A percentile compares a stretch with the other conserved stretches of the same genome.
phyloP scores from a whole-genome alignment of 2,113 vertebrate genomes.

The Strix aluco region DNA sequence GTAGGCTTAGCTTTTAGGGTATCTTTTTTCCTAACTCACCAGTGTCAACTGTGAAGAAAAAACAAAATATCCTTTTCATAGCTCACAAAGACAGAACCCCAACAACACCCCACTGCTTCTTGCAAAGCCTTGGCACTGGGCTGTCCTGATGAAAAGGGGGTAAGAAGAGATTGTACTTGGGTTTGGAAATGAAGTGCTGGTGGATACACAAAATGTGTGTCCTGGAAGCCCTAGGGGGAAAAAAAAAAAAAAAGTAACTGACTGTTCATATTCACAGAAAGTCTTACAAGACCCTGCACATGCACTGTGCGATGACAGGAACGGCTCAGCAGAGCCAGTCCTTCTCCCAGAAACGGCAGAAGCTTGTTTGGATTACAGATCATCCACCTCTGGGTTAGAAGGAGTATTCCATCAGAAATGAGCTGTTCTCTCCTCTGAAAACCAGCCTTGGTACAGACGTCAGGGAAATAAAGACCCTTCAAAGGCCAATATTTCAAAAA shows the following conservation, averaged over 20 bases:
- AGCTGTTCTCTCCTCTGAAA: neutral
- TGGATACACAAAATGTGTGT: neutral
- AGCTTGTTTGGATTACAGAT: neutral
- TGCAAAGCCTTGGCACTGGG: neutral
- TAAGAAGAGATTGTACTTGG: neutral
- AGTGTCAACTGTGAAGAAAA: neutral
- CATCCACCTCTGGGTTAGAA: neutral
- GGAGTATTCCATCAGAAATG: neutral
- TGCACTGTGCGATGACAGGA: neutral
- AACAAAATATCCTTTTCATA: neutral
- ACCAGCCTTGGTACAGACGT: neutral
- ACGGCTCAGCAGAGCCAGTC: neutral
- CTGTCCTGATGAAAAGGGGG: neutral
- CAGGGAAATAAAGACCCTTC: conserved; percentile 46
- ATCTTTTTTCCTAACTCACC: neutral
- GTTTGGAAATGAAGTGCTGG: neutral
- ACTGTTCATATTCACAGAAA: neutral
- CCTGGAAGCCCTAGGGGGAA: neutral
- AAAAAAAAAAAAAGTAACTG: neutral
- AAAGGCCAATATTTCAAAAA: conserved; percentile 42
- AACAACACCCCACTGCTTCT: neutral
- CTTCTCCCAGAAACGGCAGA: neutral
- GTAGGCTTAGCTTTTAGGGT: neutral
- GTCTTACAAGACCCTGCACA: neutral
- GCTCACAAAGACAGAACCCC: neutral